Conservation (phyloP, 2,113 vertebrate species). For the Poeciliopsis occidentalis region DNA sequence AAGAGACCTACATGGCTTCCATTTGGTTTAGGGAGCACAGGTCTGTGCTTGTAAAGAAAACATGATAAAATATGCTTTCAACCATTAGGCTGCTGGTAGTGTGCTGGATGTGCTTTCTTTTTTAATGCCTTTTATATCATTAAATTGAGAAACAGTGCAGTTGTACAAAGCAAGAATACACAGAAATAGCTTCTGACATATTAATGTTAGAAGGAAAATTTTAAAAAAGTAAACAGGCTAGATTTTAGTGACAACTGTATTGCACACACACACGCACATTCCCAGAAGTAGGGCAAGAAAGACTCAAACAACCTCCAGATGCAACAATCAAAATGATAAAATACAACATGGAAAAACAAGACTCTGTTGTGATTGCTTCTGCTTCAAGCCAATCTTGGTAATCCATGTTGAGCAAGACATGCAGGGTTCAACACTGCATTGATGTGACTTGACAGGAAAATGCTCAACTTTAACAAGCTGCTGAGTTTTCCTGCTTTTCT, state of each 20-base stretch:
- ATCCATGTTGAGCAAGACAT: background rate
- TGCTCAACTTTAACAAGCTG: background rate
- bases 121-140: slow-evolving; percentile 25
- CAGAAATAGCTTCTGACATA: background rate
- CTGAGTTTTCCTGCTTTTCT: background rate
- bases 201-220: background rate
- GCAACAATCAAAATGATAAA: background rate
- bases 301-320: background rate
- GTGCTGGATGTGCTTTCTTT: background rate
- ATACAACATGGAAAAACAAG: background rate
- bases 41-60: slow-evolving; percentile 35
- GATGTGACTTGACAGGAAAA: background rate
- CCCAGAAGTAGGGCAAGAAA: background rate
- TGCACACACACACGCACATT: background rate
- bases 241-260: background rate
- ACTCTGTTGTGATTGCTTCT: background rate
- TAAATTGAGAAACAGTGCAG: slow-evolving; percentile 36
- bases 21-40: slow-evolving; percentile 37
- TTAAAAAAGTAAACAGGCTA: background rate
- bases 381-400: background rate
- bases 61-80: slow-evolving; percentile 33
- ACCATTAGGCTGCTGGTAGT: slow-evolving; percentile 15
- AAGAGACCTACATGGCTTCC: slow-evolving; percentile 44
- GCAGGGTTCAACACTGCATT: too few species aligned
- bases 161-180: background rate